Conservation (phyloP, 2,797 vertebrate species). For the Capromys pilorides region DNA sequence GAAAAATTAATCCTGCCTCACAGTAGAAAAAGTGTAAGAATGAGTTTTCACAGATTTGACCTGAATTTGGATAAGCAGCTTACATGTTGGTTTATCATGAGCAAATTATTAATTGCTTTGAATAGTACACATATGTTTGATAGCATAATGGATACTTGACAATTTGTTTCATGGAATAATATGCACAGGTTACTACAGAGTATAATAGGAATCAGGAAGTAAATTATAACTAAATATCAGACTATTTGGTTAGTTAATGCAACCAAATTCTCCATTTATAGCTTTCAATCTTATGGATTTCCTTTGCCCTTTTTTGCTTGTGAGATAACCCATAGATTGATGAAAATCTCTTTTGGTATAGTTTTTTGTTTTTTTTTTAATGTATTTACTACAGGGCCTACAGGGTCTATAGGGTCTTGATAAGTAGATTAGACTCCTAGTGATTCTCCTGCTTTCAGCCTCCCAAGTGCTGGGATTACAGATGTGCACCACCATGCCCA, state of each 20-base stretch:
- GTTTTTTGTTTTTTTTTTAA: no score
- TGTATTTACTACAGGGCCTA: no score
- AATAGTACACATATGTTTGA: background rate
- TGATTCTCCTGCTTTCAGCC: no score
- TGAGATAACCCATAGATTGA: background rate
- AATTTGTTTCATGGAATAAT: background rate
- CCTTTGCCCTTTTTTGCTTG: background rate
- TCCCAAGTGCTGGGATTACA: no score
- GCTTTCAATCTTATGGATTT: background rate
- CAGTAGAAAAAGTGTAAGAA: background rate
- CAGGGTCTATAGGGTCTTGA: no score
- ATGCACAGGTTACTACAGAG: background rate
- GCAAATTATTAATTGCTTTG: slow-evolving; percentile 21
- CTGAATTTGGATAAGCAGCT: slow-evolving; percentile 10
- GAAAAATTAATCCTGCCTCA: no score
- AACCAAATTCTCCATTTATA: background rate
- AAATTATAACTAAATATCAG: background rate
- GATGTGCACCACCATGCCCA: no score
- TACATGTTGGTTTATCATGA: background rate
- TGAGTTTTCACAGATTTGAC: background rate
- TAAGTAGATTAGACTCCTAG: no score
- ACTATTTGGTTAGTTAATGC: background rate
- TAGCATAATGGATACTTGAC: background rate
- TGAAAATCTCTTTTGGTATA: background rate
- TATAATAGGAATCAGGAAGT: slow-evolving; percentile 7